Percentiles rank a stretch among this genome's conserved stretches.
These are phyloP conservation scores for Hippolais icterina DNA, from an alignment of 2,113 vertebrate species.

Conservation along the genomic window DNA sequence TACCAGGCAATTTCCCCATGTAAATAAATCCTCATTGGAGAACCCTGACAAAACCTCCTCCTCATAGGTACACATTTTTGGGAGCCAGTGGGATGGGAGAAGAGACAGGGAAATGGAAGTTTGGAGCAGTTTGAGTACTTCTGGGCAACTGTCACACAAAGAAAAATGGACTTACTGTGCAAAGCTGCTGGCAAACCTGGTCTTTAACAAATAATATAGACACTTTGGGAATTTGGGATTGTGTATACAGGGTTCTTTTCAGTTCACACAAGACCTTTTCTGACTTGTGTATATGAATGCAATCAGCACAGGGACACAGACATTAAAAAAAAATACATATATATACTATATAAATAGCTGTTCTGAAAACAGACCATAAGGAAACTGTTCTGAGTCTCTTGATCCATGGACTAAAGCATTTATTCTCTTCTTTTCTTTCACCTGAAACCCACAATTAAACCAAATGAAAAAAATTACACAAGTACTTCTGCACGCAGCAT, in stretches of 20 bases:
- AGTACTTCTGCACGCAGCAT: not conserved
- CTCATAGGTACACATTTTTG: not conserved
- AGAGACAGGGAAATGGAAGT: not conserved
- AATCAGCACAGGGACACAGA: not conserved
- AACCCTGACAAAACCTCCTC: not conserved
- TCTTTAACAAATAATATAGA: not conserved
- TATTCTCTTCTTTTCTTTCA: not conserved
- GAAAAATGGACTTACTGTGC: not conserved
- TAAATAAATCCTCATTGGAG: not conserved
- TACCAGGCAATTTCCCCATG: not conserved
- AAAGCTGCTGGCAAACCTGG: not conserved
- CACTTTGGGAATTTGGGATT: not conserved
- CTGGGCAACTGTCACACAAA: not conserved
- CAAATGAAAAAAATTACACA: not conserved
- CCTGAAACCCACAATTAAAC: not conserved
- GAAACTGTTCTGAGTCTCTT: not conserved
- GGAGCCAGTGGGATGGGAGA: not conserved
- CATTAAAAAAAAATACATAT: not conserved
- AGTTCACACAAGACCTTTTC: not conserved
- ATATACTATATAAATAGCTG: not conserved
- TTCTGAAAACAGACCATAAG: not conserved
- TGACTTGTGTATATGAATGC: not conserved
- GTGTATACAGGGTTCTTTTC: not conserved
- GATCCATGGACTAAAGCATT: not conserved
- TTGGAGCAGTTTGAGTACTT: not conserved